Evolutionary conservation across 1,140 invertebrate species (phyloP).

Genomic region (Euwallacea fornicatus): DNA sequence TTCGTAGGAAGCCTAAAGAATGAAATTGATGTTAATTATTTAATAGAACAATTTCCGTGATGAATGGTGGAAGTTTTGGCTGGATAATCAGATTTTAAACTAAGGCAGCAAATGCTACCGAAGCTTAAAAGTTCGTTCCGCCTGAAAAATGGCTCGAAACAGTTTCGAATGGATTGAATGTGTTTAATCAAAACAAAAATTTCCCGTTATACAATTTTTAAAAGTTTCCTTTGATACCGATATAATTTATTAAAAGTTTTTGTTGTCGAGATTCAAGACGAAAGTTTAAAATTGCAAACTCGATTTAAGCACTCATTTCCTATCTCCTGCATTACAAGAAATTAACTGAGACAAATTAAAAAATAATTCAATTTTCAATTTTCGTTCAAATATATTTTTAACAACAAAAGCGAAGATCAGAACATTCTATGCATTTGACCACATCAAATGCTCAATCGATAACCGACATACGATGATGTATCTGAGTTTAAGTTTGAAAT

Average conservation of each 20-base stretch:
- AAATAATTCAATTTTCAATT: no score
- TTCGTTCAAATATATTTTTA: no score
- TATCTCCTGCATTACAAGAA: no score
- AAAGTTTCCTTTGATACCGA: neutral
- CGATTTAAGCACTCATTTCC: no score
- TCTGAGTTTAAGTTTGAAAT: no score
- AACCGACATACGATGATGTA: no score
- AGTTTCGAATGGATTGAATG: constrained; percentile 13
- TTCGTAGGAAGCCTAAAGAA: neutral
- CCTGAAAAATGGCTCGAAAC: constrained; percentile 7
- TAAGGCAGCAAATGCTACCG: constrained; percentile 3
- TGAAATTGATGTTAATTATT: constrained; percentile 15
- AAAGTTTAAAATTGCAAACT: no score
- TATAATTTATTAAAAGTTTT: constrained; percentile 1
- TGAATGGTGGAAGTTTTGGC: constrained; percentile 17
- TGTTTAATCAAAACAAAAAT: constrained; percentile 24
- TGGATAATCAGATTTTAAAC: constrained; percentile 15
- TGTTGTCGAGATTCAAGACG: neutral
- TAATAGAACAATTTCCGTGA: constrained; percentile 13
- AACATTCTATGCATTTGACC: no score
- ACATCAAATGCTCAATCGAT: no score
- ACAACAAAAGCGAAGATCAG: no score
- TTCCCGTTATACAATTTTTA: neutral
- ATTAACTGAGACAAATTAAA: no score
- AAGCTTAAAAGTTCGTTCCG: constrained; percentile 18